Base-by-base conservation (phyloP, 2,797 vertebrate genomes). In the Bovichtus diacanthus region DNA sequence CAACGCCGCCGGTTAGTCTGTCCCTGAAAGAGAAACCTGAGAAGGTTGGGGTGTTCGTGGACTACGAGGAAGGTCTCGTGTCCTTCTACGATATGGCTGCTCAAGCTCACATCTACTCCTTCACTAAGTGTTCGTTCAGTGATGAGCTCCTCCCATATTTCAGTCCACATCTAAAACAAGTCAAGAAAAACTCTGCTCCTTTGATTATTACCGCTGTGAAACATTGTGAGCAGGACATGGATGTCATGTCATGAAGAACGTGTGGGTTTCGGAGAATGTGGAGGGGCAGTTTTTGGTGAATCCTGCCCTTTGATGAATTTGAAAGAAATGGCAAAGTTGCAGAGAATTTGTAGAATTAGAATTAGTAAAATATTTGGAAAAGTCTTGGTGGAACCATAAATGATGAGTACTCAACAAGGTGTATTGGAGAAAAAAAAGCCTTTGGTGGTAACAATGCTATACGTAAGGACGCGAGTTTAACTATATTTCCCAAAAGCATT, bases 11-110 rank as follows among this genome's bases (percentile, higher is more conserved):
- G 0, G 1, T 60, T 16, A 1, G 13, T n/a, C 68, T 93, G 1
- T 18, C 0, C 9, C 63, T 80, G 18, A 49, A 72, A 16, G 9
- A 43, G 7, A 89, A 85, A 43, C 88, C 88, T 1, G 4, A 68
- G 60, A 91, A 44, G 13, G 87, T 92, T 0, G 90, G 91, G 2
- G 82, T 93, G 75, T 89, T 91, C 49, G 79, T 92, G 66, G 89
- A 91, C 54, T 83, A 81, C 1, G 70, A 88, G 25, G 83, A 85
- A 61, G 83, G 84, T 6, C 56, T 90, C 0, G 71, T 92, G 56
- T 93, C 92, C 21, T 92, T 93, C 41, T 92, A 92, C 5, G 29
- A 93, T 15, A 55, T 82, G 19, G 59, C 18, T 0, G 49, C 82
- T n/a, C 23, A 56, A 13, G 65, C 71, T 43, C 89, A 88, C 49